These are phyloP conservation scores for Ametastegia equiseti DNA, from an alignment of 2,888 invertebrate genomes.

Conservation along the genomic window DNA sequence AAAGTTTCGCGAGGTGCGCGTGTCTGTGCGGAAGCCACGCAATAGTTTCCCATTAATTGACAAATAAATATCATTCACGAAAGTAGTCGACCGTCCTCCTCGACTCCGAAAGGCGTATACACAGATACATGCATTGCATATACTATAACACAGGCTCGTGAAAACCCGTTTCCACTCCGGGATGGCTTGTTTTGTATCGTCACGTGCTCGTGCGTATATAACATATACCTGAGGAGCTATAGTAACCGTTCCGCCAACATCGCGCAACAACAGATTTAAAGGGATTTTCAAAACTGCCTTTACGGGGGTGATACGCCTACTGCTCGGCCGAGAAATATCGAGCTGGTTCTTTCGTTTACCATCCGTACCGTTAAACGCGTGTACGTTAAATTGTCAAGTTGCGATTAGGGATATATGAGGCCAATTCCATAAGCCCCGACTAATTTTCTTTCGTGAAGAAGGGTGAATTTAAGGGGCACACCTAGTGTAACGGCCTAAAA, in stretches of 20 bases:
- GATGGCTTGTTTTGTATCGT: slow-evolving; percentile 64
- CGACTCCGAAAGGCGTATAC: not conserved
- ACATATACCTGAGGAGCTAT: not conserved
- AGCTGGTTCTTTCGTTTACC: not conserved
- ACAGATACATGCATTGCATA: too few species aligned
- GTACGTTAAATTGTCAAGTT: too few species aligned
- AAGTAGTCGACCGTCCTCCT: not conserved
- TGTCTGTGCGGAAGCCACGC: not conserved
- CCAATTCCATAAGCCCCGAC: too few species aligned
- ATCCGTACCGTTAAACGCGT: too few species aligned
- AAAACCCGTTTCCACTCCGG: slow-evolving; percentile 62
- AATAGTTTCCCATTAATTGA: not conserved
- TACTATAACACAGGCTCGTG: too few species aligned
- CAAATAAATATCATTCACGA: slow-evolving; percentile 1
- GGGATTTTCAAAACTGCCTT: slow-evolving; percentile 58
- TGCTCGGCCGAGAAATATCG: not conserved
- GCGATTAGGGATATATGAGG: too few species aligned
- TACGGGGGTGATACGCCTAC: not conserved
- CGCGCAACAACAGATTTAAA: slow-evolving; percentile 65
- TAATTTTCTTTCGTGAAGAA: too few species aligned
- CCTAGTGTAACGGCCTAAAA: too few species aligned
- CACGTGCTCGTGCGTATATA: slow-evolving; percentile 57
- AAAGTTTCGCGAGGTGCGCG: not conserved
- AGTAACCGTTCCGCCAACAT: slow-evolving; percentile 55
- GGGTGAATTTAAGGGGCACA: too few species aligned